Evolutionary conservation across 2,797 vertebrate genomes (phyloP), one percentile per base, ranked within the genome.

Genomic region (Sciaenops ocellatus): DNA sequence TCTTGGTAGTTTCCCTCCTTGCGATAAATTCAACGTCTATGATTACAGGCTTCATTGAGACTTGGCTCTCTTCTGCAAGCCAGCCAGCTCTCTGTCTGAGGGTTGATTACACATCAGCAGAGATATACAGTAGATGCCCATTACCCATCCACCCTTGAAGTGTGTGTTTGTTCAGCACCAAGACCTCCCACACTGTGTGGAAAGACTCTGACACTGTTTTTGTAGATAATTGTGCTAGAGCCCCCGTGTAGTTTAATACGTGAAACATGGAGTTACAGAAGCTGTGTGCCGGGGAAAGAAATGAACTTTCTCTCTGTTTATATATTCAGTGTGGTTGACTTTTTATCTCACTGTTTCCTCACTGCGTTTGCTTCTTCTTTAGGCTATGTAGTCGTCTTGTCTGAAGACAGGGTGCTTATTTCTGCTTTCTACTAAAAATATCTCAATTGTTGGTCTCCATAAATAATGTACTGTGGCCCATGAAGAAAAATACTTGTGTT

Each of bases 41-140:
- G 79, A 88, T 88, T 69, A 79, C 64, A 82, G 86, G 59, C 46
- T 88, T 78, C 17, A 52, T 18, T 70, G 54, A 85, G 51, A 68
- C 30, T 73, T 5, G 0, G 57, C 50, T 78, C 18, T 74, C 30
- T n/a, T 44, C 38, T 69, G 24, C 62, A 22, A 46, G 47, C 18
- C 67, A 57, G 71, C 78, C 78, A 55, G 10, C 48, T 78, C 56
- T 69, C 47, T 51, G 50, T 73, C 54, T 69, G 51, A 66, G 22
- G 44, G 57, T 62, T 74, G 76, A 85, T 88, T 71, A 82, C 46
- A 85, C 73, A 62, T 78, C 69, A 74, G 63, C 42, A 66, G 41
- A 72, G 68, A 85, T 64, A 16, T 44, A 73, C 41, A 78, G 73
- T 46, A 65, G 76, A 69, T 79, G 46, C 61, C 41, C 48, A 74